A percentile compares a stretch with the other conserved stretches of the same genome.
phyloP scores from a whole-genome alignment of 1,140 invertebrate genomes.

The Parasteatoda tepidariorum region DNA sequence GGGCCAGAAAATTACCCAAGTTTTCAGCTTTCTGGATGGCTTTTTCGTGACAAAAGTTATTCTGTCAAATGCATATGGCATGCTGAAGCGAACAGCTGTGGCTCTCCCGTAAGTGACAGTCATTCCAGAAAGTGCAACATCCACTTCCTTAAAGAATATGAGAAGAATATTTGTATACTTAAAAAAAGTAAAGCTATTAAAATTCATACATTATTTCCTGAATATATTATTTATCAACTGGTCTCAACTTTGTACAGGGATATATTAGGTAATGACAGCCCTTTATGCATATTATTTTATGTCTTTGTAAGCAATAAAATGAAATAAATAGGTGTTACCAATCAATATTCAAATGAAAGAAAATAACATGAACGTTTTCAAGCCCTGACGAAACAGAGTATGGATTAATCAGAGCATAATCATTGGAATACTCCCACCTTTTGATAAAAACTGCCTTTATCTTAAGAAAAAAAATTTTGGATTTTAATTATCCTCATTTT shows the following conservation, averaged over 20 bases:
- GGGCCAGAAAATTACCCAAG: conserved; percentile 48
- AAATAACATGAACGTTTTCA: no score
- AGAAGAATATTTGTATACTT: neutral
- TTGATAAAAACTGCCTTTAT: no score
- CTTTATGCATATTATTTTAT: no score
- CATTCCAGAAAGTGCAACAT: conserved; percentile 43
- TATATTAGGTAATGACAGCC: neutral
- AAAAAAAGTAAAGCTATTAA: no score
- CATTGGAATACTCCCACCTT: no score
- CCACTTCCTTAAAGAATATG: conserved; percentile 29
- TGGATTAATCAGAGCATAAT: no score
- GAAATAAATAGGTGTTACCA: no score
- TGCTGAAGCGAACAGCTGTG: conserved; percentile 6
- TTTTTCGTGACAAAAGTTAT: conserved; percentile 9
- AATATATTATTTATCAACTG: neutral
- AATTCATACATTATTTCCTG: neutral
- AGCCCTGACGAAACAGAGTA: no score
- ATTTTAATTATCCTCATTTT: no score
- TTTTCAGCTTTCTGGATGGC: conserved; percentile 20
- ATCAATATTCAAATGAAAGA: no score
- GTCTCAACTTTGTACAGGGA: neutral
- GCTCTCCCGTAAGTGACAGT: conserved; percentile 27
- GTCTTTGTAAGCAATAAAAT: no score
- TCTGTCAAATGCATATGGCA: conserved; percentile 41
- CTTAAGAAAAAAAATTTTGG: no score